These are phyloP conservation scores for Heterodera carotae DNA, from an alignment of 1,140 invertebrate genomes.

Conservation along the genomic window DNA sequence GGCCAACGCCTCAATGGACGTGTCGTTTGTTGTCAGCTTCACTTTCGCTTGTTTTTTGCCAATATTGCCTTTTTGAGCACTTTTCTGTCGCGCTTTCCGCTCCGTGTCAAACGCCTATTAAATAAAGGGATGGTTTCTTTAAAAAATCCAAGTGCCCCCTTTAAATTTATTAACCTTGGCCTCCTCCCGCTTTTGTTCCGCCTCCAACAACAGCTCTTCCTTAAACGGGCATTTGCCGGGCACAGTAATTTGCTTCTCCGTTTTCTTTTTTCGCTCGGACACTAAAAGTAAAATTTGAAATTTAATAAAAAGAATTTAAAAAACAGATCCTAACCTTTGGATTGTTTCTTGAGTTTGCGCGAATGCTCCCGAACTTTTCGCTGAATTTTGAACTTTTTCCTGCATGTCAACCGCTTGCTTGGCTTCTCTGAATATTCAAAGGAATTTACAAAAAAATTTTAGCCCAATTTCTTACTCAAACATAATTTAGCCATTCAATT, in stretches of 20 bases:
- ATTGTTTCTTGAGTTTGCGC: slow-evolving; percentile 64
- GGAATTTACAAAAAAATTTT: slow-evolving; percentile 10
- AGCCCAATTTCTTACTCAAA: slow-evolving; percentile 46
- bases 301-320: background rate
- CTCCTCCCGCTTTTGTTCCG: slow-evolving; percentile 60
- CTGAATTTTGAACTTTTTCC: slow-evolving; percentile 64
- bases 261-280: slow-evolving; percentile 23
- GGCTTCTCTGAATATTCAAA: slow-evolving; percentile 63
- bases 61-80: background rate
- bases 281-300: slow-evolving; percentile 1
- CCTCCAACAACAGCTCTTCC: slow-evolving; percentile 66
- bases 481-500: slow-evolving; percentile 53
- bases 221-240: slow-evolving; percentile 68
- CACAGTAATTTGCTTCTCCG: slow-evolving; percentile 65
- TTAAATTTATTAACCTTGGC: slow-evolving; percentile 37
- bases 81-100: background rate
- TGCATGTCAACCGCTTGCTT: slow-evolving; percentile 65
- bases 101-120: slow-evolving; percentile 27
- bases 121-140: too few species aligned
- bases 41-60: background rate
- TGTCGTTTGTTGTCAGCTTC: background rate
- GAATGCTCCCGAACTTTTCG: slow-evolving; percentile 67
- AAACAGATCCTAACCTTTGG: slow-evolving; percentile 41
- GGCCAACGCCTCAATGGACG: background rate
- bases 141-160: too few species aligned